Percentiles rank a stretch among this genome's conserved stretches.
These are phyloP conservation scores for Arvicanthis niloticus DNA, from an alignment of 2,113 vertebrate species.

Conservation along the genomic window DNA sequence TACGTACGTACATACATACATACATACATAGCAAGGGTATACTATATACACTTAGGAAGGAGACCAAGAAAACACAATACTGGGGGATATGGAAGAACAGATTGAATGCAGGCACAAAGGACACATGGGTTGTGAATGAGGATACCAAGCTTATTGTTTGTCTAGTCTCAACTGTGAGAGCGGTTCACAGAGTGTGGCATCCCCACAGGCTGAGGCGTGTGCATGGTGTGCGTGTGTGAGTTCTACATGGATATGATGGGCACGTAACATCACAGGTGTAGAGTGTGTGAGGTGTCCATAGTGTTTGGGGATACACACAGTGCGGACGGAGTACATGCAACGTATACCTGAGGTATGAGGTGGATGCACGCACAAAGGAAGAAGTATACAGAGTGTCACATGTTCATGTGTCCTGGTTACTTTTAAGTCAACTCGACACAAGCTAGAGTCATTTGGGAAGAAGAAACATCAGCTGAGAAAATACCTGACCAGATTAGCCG, in stretches of 20 bases:
- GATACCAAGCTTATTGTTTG: too few species aligned
- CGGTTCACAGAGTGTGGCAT: too few species aligned
- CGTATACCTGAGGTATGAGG: neutral
- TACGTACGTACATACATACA: accelerated
- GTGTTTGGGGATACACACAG: neutral
- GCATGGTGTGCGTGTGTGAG: neutral
- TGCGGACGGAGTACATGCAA: neutral
- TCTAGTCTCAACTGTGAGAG: neutral
- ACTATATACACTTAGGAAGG: neutral
- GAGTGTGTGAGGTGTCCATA: neutral
- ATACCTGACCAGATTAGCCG: neutral
- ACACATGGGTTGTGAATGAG: too few species aligned
- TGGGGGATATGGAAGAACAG: neutral
- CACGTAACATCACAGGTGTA: too few species aligned
- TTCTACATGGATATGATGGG: neutral
- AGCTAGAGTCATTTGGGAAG: neutral
- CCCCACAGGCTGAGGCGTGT: neutral
- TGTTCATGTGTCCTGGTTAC: too few species aligned
- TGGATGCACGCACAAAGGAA: neutral
- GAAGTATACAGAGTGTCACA: neutral
- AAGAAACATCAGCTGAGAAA: neutral
- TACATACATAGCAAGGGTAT: neutral
- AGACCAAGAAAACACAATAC: neutral
- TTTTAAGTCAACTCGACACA: neutral
- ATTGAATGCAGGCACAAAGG: neutral